A percentile compares a stretch with the other conserved stretches of the same genome.
phyloP scores from a whole-genome alignment of 2,113 vertebrate genomes.

The Dendrocopos noguchii region DNA sequence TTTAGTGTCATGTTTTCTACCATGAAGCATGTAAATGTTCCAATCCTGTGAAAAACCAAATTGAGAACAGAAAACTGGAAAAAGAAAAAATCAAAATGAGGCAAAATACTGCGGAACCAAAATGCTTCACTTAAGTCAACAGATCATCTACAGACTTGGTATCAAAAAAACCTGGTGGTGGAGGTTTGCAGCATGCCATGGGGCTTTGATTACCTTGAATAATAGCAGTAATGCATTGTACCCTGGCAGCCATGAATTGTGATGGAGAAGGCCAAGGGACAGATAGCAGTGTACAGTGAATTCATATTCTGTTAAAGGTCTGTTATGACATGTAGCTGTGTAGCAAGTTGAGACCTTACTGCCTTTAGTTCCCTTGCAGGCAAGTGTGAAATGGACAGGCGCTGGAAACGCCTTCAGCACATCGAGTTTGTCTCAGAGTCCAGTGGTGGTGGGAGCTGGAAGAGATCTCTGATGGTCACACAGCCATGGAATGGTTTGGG shows the following conservation, averaged over 20 bases:
- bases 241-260: not conserved
- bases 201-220: accelerated
- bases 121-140: not conserved
- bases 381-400: not conserved
- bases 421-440: not conserved
- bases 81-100: not conserved
- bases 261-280: not conserved
- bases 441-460: not conserved
- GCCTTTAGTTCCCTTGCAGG: not conserved
- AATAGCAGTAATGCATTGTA: not conserved
- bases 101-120: not conserved
- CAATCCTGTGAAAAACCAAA: not conserved
- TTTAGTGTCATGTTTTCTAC: not conserved
- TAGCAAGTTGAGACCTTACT: not conserved
- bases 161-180: not conserved
- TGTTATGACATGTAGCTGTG: not conserved
- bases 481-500: not conserved
- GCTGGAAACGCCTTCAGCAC: not conserved
- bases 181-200: accelerated
- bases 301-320: not conserved
- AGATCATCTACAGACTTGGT: not conserved
- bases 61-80: not conserved
- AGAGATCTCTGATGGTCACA: not conserved
- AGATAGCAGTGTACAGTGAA: not conserved
- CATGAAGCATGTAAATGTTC: not conserved